Conservation (phyloP, 2,888 invertebrate species). For the Charanyca ferruginea region DNA sequence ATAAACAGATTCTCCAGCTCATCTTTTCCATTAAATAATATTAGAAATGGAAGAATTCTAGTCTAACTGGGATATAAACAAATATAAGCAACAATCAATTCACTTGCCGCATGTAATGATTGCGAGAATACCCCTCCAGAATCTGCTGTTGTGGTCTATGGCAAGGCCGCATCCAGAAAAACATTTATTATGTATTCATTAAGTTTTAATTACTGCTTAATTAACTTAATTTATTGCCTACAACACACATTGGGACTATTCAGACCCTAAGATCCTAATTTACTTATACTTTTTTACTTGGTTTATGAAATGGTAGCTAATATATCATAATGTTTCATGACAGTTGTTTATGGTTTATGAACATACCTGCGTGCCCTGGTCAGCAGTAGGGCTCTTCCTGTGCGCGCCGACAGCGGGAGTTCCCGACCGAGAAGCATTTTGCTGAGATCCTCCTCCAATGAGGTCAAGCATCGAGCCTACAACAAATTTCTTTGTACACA, state of each 20-base stretch:
- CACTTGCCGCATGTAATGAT: constrained; percentile 55
- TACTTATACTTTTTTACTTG: constrained; percentile 2
- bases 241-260: constrained; percentile 10
- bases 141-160: constrained; percentile 54
- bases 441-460: constrained; percentile 92
- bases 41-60: constrained; percentile 35
- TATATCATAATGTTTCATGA: neutral
- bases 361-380: constrained; percentile 95
- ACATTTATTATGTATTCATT: constrained; percentile 45
- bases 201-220: constrained; percentile 30
- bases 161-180: constrained; percentile 58
- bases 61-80: constrained; percentile 50
- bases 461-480: constrained; percentile 93
- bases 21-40: constrained; percentile 42
- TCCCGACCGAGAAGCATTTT: constrained; percentile 93
- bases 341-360: neutral
- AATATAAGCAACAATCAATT: constrained; percentile 52
- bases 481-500: constrained; percentile 45
- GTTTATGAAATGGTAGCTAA: constrained; percentile 11
- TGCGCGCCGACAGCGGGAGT: constrained; percentile 94
- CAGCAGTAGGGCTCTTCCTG: constrained; percentile 96
- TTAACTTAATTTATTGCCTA: constrained; percentile 22
- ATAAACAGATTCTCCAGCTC: constrained; percentile 38
- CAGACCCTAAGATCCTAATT: constrained; percentile 8
- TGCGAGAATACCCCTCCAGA: constrained; percentile 58